Evolutionary conservation across 1,140 invertebrate species (phyloP).

Genomic region (Conopomorpha cramerella): DNA sequence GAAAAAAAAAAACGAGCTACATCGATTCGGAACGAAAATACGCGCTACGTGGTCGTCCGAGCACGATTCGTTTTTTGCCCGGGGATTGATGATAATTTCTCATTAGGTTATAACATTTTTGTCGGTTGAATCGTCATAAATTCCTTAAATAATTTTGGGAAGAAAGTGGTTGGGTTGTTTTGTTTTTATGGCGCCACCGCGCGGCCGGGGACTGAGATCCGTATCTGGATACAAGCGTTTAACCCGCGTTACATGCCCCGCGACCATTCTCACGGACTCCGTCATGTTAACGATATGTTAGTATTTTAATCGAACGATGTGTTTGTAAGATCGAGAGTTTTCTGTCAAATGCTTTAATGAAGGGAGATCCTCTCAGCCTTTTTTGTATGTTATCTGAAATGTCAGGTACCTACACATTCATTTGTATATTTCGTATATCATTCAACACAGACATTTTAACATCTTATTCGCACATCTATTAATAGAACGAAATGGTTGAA

Average conservation of each 20-base stretch:
- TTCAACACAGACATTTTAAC: too few relatives aligned
- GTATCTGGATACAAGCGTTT: slow-evolving; percentile 57
- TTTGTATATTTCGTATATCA: too few relatives aligned
- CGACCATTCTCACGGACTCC: slow-evolving; percentile 19
- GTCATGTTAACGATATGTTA: too few relatives aligned
- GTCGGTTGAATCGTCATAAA: slow-evolving; percentile 52
- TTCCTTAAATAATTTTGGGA: slow-evolving; percentile 56
- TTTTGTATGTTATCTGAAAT: too few relatives aligned
- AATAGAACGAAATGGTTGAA: too few relatives aligned
- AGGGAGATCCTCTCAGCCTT: too few relatives aligned
- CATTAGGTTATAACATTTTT: slow-evolving; percentile 59
- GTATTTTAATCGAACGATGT: too few relatives aligned
- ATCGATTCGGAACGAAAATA: slow-evolving; percentile 45
- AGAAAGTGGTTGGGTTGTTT: slow-evolving; percentile 58
- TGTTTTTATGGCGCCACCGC: slow-evolving; percentile 57
- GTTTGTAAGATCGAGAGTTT: too few relatives aligned
- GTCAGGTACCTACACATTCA: too few relatives aligned
- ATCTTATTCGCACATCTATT: too few relatives aligned
- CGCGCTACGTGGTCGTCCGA: slow-evolving; percentile 15
- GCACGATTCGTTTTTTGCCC: slow-evolving; percentile 37
- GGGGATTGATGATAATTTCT: slow-evolving; percentile 54
- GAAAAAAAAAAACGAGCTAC: slow-evolving; percentile 41
- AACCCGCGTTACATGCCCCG: slow-evolving; percentile 56
- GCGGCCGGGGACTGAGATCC: slow-evolving; percentile 50
- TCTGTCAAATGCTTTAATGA: too few relatives aligned